Base-by-base conservation (phyloP, 2,797 vertebrate species). In the Myripristis jacobus region DNA sequence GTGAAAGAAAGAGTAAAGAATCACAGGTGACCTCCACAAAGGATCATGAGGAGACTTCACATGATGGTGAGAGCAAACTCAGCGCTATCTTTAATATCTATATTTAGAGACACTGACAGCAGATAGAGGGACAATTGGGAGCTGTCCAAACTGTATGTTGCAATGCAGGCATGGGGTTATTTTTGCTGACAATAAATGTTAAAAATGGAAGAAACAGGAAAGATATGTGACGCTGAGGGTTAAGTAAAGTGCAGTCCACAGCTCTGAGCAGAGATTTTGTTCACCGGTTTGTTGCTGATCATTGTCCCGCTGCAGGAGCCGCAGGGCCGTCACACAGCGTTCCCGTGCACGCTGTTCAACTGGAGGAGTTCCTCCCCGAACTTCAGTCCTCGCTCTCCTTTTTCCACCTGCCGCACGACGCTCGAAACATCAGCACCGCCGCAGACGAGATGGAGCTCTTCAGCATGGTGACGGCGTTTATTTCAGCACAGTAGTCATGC, bases 381-480 rank as follows among this genome's bases (percentile, higher is more conserved):
- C 90, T 96, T 47, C 80, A 77, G 46, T 64, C 81, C 51, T 82
- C 95, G 19, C 75, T 96, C 29, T 77, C 85, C 70, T 80, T 88
- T 55, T 94, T 94, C 77, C 73, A 56, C 52, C 87, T 95, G 65
- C 59, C 80, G 0, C 93, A 73, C 0, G 71, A 92, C 12, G 2
- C 67, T 10, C 66, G 74, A 12, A 81, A 90, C 18, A 87, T 95
- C 43, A 87, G 34, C 72, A 93, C 83, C 19, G 66, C 83, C 8
- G 88, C 85, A 36, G 88, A 93, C 64, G 93, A 95, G 84, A 92
- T 91, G 87, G 86, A 94, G 53, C 55, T 96, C 2, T 93, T 95
- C 74, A 90, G 77, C 66, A 18, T 83, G 90, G 92, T 94, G 92
- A 72, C 9, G 1, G 1, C 18, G 34, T 36, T 36, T 36, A 12